Base-by-base conservation (phyloP, 2,797 vertebrate genomes). In the Muscicapa comitata region DNA sequence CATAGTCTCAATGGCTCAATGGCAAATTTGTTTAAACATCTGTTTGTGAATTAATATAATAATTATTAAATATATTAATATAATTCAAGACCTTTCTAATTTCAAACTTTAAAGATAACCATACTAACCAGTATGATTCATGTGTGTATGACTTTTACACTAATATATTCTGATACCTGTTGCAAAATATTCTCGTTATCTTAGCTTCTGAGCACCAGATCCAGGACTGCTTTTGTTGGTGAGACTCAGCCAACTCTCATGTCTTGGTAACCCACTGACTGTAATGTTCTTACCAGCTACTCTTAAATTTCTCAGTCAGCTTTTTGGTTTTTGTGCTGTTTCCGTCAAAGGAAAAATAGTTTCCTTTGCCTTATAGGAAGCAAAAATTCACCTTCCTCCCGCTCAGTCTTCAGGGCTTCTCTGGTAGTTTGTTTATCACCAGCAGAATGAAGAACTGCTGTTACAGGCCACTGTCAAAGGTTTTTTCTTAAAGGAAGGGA, bases 391-490 rank as follows among this genome's bases (percentile, higher is more conserved):
- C 25, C 70, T 85, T 83, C 21, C 20, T 63, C 21, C 9, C 4
- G 7, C 38, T 79, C 37, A 61, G 31, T 66, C 43, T 78, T 91
- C 62, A 75, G 35, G 19, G 10, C 26, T 55, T 76, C 31, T 82
- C n/a, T 72, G 43, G 7, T 77, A 2, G 2, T 59, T 79, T 0
- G 0, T 84, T 88, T 47, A 31, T 63, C 50, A 54, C 23, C 3
- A 33, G 38, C 31, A 71, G 33, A 75, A 58, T 23, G 43, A 70
- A 86, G 80, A 93, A 38, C 5, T 59, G 38, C 13, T 57, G 4
- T 29, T 88, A 43, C 0, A 47, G 20, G 25, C 58, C 51, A 37
- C 13, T 72, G 26, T 72, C 11, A 38, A n/a, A 68, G 19, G 2
- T 0, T 59, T 66, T 71, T 70, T 20, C 37, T 67, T 66, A 73